A percentile compares a stretch with the other conserved stretches of the same genome.
These are phyloP conservation scores for Ceratina japonica DNA, from an alignment of 1,140 invertebrate species.

Conservation along the genomic window DNA sequence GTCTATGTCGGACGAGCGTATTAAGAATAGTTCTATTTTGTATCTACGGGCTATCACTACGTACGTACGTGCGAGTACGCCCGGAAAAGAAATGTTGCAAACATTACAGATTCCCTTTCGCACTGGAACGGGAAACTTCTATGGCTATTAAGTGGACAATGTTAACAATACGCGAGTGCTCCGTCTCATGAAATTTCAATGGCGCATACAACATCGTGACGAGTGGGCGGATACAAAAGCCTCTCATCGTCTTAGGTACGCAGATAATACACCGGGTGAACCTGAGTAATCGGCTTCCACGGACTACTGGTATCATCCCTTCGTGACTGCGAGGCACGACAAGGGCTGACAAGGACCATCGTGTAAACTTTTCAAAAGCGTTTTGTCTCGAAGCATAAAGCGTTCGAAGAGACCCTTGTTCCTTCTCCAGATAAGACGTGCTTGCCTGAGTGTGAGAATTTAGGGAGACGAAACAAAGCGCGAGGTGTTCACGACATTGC, in stretches of 20 bases:
- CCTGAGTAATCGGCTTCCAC: slow-evolving; percentile 49
- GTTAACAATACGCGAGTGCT: slow-evolving; percentile 45
- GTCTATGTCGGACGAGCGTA: background rate
- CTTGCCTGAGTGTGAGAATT: slow-evolving; percentile 46
- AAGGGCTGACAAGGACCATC: slow-evolving; percentile 41
- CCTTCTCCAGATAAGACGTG: slow-evolving; percentile 37
- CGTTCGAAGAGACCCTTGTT: slow-evolving; percentile 32
- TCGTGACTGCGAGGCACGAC: slow-evolving; percentile 26
- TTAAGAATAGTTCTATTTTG: background rate
- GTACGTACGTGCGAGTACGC: too few species aligned
- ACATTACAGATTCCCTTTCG: background rate
- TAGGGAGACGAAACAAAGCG: slow-evolving; percentile 41
- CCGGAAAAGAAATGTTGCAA: background rate
- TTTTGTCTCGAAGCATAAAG: slow-evolving; percentile 51
- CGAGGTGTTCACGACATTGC: background rate
- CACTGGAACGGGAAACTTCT: slow-evolving; percentile 1
- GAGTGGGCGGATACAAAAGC: slow-evolving; percentile 36
- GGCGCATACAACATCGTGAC: slow-evolving; percentile 26
- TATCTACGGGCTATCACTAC: background rate
- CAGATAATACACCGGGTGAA: slow-evolving; percentile 46
- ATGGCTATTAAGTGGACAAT: slow-evolving; percentile 60
- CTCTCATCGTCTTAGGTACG: slow-evolving; percentile 32
- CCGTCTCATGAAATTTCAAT: slow-evolving; percentile 62
- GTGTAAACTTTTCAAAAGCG: slow-evolving; percentile 51
- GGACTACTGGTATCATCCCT: slow-evolving; percentile 36